Percentiles rank a stretch among this genome's conserved stretches.
Conservation (phyloP, 1,140 invertebrate genomes). For the Lasaia peninsularis region DNA sequence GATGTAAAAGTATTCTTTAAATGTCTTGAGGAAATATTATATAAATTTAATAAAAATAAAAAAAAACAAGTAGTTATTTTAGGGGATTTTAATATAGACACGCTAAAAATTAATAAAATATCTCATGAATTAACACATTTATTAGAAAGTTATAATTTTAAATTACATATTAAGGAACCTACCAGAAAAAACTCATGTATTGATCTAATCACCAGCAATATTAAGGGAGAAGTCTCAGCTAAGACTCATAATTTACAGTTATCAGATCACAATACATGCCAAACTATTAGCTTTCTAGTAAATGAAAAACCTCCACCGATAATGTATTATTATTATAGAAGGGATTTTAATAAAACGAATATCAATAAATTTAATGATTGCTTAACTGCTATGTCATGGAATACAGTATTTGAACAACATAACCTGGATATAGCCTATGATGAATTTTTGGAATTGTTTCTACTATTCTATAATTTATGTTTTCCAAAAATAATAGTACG, state of each 20-base stretch:
- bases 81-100: slow-evolving; percentile 26
- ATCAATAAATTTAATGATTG: slow-evolving; percentile 19
- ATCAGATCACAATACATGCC: slow-evolving; percentile 24
- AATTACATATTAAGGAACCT: slow-evolving; percentile 22
- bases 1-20: slow-evolving; percentile 17
- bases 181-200: slow-evolving; percentile 23
- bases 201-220: slow-evolving; percentile 26
- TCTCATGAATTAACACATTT: neutral
- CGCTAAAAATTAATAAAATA: slow-evolving; percentile 1
- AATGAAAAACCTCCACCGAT: neutral
- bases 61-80: slow-evolving; percentile 16
- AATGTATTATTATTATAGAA: neutral
- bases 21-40: slow-evolving; percentile 12
- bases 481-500: slow-evolving; percentile 25
- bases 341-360: slow-evolving; percentile 21
- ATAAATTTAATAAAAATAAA: slow-evolving; percentile 16
- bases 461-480: slow-evolving; percentile 29
- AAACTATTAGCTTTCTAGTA: slow-evolving; percentile 10
- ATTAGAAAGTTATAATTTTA: slow-evolving; percentile 19
- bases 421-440: slow-evolving; percentile 24
- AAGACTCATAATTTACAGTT: slow-evolving; percentile 13
- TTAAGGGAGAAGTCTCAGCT: neutral
- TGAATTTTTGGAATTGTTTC: slow-evolving; percentile 23
- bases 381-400: slow-evolving; percentile 15
- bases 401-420: slow-evolving; percentile 14